Conservation (phyloP, 2,888 invertebrate genomes). For the Rhingia campestris region DNA sequence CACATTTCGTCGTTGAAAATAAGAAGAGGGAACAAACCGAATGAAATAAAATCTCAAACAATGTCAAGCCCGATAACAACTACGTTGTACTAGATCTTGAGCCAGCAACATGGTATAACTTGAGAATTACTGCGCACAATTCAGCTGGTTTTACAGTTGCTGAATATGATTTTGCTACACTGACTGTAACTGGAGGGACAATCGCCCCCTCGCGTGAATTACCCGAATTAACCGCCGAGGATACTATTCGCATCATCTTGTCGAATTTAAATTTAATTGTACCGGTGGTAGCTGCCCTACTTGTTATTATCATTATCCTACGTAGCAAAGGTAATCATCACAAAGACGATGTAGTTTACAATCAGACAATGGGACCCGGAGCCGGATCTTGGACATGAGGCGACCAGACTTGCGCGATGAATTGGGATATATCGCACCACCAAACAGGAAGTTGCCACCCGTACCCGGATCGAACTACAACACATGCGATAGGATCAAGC, state of each 20-base stretch:
- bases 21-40: constrained; percentile 94
- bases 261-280: constrained; percentile 96
- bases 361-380: constrained; percentile 89
- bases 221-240: constrained; percentile 90
- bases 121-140: constrained; percentile 95
- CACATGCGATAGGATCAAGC: constrained; percentile 96
- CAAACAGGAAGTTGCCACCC: constrained; percentile 95
- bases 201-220: constrained; percentile 95
- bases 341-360: constrained; percentile 96
- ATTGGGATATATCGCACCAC: constrained; percentile 95
- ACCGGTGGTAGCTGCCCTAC: constrained; percentile 94
- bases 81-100: constrained; percentile 95
- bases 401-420: constrained; percentile 93
- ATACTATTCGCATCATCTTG: constrained; percentile 93
- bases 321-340: constrained; percentile 92
- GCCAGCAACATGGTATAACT: constrained; percentile 96
- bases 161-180: constrained; percentile 97
- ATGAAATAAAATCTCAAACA: constrained; percentile 97
- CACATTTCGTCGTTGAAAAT: constrained; percentile 96
- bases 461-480: constrained; percentile 97
- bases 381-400: constrained; percentile 92
- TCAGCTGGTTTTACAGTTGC: constrained; percentile 98
- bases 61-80: constrained; percentile 94
- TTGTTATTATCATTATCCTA: constrained; percentile 95
- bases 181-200: constrained; percentile 97